Conservation (phyloP, 2,113 vertebrate species). For the Sialia sialis region DNA sequence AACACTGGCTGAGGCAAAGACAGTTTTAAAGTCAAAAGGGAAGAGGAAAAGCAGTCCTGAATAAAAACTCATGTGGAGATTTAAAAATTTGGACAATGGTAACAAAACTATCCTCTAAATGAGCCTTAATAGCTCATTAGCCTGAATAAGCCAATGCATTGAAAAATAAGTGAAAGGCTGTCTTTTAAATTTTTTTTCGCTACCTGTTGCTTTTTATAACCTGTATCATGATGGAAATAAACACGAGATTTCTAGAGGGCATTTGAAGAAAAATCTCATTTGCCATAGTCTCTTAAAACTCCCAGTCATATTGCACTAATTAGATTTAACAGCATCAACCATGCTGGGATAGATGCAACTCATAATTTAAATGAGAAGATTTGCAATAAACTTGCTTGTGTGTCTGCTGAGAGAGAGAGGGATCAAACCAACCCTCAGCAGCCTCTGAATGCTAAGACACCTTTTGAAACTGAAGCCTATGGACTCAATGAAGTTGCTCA, state of each 20-base stretch:
- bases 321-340: neutral
- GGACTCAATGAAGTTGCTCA: neutral
- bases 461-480: neutral
- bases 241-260: neutral
- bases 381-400: neutral
- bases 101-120: neutral
- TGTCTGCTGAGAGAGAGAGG: neutral
- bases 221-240: neutral
- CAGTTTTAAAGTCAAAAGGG: neutral
- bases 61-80: neutral
- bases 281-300: neutral
- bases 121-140: neutral
- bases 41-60: neutral
- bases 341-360: neutral
- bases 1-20: neutral
- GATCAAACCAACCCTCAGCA: neutral
- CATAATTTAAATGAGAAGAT: neutral
- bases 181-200: neutral
- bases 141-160: neutral
- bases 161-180: neutral
- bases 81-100: neutral
- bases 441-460: neutral
- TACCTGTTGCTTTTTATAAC: neutral
- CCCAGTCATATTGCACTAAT: neutral
- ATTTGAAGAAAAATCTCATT: neutral